Evolutionary conservation across 2,797 vertebrate genomes (phyloP).

Genomic region (Sebastolobus alascanus): DNA sequence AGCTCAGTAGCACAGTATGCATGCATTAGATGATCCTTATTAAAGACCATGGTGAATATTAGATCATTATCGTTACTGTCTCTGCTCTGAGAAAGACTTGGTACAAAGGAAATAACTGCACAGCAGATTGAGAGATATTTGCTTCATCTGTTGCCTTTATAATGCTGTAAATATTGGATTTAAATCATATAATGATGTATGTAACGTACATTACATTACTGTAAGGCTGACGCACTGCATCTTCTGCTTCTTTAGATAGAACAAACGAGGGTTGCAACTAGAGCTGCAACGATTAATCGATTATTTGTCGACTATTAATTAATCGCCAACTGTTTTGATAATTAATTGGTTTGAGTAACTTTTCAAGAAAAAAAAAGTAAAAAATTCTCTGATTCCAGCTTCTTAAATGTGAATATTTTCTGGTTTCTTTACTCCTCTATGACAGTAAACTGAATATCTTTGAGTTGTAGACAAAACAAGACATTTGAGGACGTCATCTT

Average conservation of each 20-base stretch:
- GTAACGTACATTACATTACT: neutral
- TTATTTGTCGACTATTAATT: too few species aligned
- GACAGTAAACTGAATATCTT: too few species aligned
- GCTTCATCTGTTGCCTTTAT: slow-evolving; percentile 3
- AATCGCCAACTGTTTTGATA: too few species aligned
- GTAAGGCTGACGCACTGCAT: neutral
- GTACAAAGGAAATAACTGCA: slow-evolving; percentile 34
- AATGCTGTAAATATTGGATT: slow-evolving; percentile 32
- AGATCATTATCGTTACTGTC: slow-evolving; percentile 55
- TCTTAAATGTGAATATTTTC: too few species aligned
- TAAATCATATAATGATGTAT: neutral
- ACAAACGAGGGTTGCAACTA: neutral
- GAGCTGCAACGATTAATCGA: too few species aligned
- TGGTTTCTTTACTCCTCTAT: too few species aligned
- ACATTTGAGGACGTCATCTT: too few species aligned
- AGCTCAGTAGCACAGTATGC: slow-evolving; percentile 44
- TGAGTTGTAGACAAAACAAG: too few species aligned
- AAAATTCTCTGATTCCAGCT: too few species aligned
- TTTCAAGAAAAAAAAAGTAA: too few species aligned
- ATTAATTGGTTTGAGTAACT: too few species aligned
- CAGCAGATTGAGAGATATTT: slow-evolving; percentile 5
- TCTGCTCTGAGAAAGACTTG: slow-evolving; percentile 24
- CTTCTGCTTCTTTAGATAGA: neutral
- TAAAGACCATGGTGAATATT: slow-evolving; percentile 56
- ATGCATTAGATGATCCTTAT: slow-evolving; percentile 61